Conservation (phyloP, 1,140 invertebrate genomes). For the Cecropterus lyciades region DNA sequence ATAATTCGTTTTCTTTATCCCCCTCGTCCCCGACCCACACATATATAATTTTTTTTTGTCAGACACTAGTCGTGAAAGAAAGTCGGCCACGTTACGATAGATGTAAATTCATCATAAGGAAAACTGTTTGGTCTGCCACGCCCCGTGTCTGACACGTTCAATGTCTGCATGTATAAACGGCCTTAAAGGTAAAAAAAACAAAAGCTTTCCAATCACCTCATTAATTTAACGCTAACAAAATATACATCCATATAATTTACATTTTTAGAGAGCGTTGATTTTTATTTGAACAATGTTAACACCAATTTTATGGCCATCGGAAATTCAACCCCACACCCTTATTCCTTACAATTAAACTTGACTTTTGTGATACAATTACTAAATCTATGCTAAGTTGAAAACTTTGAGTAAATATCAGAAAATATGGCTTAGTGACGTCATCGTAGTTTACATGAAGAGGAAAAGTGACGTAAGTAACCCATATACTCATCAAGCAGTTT, state of each 20-base stretch:
- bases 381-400: slow-evolving; percentile 4
- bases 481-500: not conserved
- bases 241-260: slow-evolving; percentile 29
- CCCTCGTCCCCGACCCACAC: no score
- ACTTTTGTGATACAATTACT: slow-evolving; percentile 10
- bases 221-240: slow-evolving; percentile 15
- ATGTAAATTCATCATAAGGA: no score
- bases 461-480: not conserved
- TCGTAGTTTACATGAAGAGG: no score
- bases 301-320: slow-evolving; percentile 27
- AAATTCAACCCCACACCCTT: slow-evolving; percentile 8
- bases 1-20: no score
- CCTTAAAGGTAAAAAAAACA: not conserved
- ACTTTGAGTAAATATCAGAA: slow-evolving; percentile 21
- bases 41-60: no score
- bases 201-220: slow-evolving; percentile 2
- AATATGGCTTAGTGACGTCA: slow-evolving; percentile 8
- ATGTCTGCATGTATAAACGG: no score
- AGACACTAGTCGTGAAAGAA: no score
- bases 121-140: no score
- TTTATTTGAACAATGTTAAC: slow-evolving; percentile 41
- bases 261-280: slow-evolving; percentile 42
- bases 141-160: no score
- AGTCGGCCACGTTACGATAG: no score
- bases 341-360: not conserved